Base-by-base conservation (phyloP, 1,140 invertebrate species). In the Micrasema longulum region DNA sequence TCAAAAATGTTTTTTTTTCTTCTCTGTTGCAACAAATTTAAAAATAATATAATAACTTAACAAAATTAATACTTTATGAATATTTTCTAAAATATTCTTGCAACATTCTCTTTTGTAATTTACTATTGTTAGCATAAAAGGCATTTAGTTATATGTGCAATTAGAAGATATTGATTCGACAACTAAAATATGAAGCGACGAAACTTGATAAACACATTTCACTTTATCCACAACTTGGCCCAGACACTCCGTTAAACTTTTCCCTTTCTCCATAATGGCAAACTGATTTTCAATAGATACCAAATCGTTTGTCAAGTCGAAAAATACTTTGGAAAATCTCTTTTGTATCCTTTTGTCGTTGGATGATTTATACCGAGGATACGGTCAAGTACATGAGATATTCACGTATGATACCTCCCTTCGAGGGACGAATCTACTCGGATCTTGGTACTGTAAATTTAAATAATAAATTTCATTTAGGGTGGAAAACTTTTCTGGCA, bases 281-380 rank as follows among this genome's bases (percentile, higher is more conserved):
- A 72, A 69, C 73, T 75, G 70, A 72, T 75, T 69, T 75, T 75
- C 70, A 72, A 75, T 72, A 60, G 70, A 64, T 72, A 69, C 64
- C 69, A 65, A 75, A 75, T 75, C 74, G 74, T 75, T 75, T 75
- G 74, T 75, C 74, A 75, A 69, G 65, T 52, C 65, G 70, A 63
- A 69, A 55, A 72, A 75, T 69, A 72, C 73, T 75, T 72, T 72
- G 71, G 74, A 26, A 72, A 72, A 75, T 75, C 74, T 72, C 70
- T 75, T 69, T 69, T 69, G 74, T 64, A 72, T 72, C 74, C 66
- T 47, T 63, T 64, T 72, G 53, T 31, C 63, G 14, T 22, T 14
- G 74, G 38, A 75, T 75, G 74, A 75, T 75, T 75, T 75, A 75
- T 75, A 65, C 65, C 36, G 38, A n/a, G 74, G 71, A 75, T 75